Evolutionary conservation across 2,113 vertebrate species (phyloP), one percentile per base, ranked within the genome.

Genomic region (Apeltes quadracus): DNA sequence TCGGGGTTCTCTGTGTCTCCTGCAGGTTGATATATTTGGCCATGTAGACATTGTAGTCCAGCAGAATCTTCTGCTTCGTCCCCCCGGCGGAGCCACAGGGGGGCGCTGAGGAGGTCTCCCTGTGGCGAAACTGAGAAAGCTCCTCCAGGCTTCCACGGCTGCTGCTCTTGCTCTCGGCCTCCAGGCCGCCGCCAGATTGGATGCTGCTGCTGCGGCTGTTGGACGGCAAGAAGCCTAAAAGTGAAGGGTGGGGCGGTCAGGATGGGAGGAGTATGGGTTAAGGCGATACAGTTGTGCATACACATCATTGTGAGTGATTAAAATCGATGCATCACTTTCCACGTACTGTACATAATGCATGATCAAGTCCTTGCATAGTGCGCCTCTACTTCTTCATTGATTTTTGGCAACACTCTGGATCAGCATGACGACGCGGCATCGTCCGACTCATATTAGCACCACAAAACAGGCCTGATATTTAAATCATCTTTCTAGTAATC

Each of bases 1-100:
- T 76, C 2, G 95, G 95, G 87, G 96, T 97, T 58, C 84, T 90
- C 20, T 56, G 59, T 4, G 91, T 92, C 0, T 86, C 74, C 34
- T 93, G 94, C 1, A 88, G 93, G 44, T 94, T 95, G 85, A 97
- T 79, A 69, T 96, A 99, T 73, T 96, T 95, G 41, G 96, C 95
- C 97, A 99, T 99, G 78, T 97, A 99, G 83, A 98, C 80, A 0
- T 66, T 94, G 82, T 99, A 99, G 88, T 98, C 97, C 87, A 98
- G 87, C 72, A 96, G 93, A 92, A 95, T 93, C 83, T 96, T 99
- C 84, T 96, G 97, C 72, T 93, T 93, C 50, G 93, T 22, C 0
- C 87, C 91, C 67, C 87, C 89, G 44, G 89, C 39, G 4, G 81
- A 65, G n/a, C 79, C 79, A 34, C 51, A 75, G 62, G 79, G 64